phyloP scores from a whole-genome alignment of 2,888 invertebrate species.

The Drosophila macrothrix region DNA sequence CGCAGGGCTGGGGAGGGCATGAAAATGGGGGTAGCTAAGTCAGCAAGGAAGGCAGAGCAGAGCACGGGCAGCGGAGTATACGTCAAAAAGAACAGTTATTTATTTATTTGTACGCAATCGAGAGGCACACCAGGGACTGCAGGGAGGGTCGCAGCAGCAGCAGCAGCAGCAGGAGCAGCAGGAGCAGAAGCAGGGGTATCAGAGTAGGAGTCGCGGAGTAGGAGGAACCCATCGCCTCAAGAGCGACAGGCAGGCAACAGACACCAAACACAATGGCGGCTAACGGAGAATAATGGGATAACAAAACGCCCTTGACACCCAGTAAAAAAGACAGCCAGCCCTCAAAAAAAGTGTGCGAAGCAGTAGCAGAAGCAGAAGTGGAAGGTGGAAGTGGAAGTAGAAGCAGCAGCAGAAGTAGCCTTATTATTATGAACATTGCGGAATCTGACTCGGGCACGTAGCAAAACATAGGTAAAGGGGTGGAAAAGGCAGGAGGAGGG shows the following conservation, averaged over 20 bases:
- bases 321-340: slow-evolving; percentile 80
- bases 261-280: slow-evolving; percentile 65
- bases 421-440: slow-evolving; percentile 79
- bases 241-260: slow-evolving; percentile 15
- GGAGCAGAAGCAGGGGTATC: slow-evolving; percentile 1
- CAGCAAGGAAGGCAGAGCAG: slow-evolving; percentile 23
- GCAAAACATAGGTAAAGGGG: slow-evolving; percentile 52
- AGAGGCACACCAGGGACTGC: slow-evolving; percentile 42
- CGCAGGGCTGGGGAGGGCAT: neutral
- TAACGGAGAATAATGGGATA: slow-evolving; percentile 82
- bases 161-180: no score
- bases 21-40: slow-evolving; percentile 36
- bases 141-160: neutral
- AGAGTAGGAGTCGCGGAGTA: slow-evolving; percentile 2
- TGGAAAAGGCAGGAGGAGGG: slow-evolving; percentile 4
- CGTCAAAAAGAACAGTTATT: slow-evolving; percentile 82
- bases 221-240: slow-evolving; percentile 37
- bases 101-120: slow-evolving; percentile 80
- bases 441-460: slow-evolving; percentile 70
- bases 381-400: slow-evolving; percentile 44
- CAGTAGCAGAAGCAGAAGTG: slow-evolving; percentile 48
- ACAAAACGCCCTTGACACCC: slow-evolving; percentile 85
- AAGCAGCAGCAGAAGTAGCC: slow-evolving; percentile 67
- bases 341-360: slow-evolving; percentile 64
- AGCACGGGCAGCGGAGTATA: slow-evolving; percentile 59